Percentiles rank a stretch among this genome's conserved stretches.
Evolutionary conservation across 2,888 invertebrate species (phyloP).

Genomic region (Hydrotaea diabolus): DNA sequence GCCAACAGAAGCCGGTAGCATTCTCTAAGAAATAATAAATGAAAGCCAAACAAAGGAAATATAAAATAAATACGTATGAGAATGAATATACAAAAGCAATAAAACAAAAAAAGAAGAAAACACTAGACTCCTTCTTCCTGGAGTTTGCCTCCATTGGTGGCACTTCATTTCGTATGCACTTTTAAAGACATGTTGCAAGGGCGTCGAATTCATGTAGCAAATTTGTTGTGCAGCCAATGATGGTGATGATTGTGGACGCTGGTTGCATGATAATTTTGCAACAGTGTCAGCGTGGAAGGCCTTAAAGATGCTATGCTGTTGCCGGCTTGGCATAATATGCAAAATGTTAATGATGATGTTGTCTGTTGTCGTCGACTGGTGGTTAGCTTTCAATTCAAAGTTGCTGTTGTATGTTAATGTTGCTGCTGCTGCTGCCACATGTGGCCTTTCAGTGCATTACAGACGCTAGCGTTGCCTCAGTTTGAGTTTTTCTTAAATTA

Average conservation of each 20-base stretch:
- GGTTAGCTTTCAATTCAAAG: constrained; percentile 28
- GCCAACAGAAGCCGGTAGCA: too few species aligned
- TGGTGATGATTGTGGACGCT: neutral
- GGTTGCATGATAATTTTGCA: neutral
- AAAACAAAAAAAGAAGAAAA: neutral
- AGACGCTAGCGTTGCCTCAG: neutral
- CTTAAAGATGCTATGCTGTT: neutral
- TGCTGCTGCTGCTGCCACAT: constrained; percentile 8
- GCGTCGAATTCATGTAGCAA: constrained; percentile 33
- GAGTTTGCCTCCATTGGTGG: neutral
- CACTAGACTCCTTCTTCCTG: neutral
- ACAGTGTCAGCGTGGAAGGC: too few species aligned
- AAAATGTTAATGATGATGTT: neutral
- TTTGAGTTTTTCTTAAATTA: constrained; percentile 38
- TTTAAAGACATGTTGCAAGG: constrained; percentile 60
- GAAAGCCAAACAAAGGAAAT: neutral
- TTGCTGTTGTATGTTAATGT: neutral
- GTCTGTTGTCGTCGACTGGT: neutral
- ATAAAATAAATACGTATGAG: neutral
- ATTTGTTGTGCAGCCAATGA: constrained; percentile 14
- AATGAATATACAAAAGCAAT: too few species aligned
- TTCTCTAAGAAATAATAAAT: neutral
- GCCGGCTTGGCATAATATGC: too few species aligned
- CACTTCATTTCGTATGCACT: constrained; percentile 54
- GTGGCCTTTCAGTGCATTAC: neutral